Evolutionary conservation across 2,888 invertebrate species (phyloP).

Genomic region (Pollenia amentaria): DNA sequence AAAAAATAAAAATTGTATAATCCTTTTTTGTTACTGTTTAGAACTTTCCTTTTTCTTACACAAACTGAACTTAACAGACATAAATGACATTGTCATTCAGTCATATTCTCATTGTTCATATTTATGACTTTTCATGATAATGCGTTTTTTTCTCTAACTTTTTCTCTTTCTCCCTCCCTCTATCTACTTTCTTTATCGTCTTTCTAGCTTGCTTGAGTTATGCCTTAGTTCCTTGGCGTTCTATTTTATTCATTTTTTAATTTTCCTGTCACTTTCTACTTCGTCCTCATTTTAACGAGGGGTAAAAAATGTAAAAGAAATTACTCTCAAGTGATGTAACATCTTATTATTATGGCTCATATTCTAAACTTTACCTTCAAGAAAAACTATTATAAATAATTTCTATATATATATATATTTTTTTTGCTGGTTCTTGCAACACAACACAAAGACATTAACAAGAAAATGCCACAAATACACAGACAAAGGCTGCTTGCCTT

Average conservation of each 20-base stretch:
- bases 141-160: conserved; percentile 46
- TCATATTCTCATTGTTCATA: conserved; percentile 60
- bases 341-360: conserved; percentile 61
- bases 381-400: conserved; percentile 65
- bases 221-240: conserved; percentile 7
- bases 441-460: conserved; percentile 39
- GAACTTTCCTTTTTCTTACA: not conserved
- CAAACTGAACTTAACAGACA: conserved; percentile 49
- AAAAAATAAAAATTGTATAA: conserved; percentile 27
- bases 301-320: conserved; percentile 12
- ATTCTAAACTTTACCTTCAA: conserved; percentile 62
- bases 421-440: not conserved
- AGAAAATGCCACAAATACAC: conserved; percentile 50
- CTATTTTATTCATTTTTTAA: conserved; percentile 22
- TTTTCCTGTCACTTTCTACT: conserved; percentile 56
- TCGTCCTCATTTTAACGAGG: not conserved
- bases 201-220: not conserved
- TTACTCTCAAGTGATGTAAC: conserved; percentile 63
- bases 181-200: no score
- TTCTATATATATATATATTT: conserved; percentile 7
- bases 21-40: conserved; percentile 9
- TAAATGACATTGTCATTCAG: conserved; percentile 65
- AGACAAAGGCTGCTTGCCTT: conserved; percentile 3
- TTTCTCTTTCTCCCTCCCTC: not conserved
- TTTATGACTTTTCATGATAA: conserved; percentile 66